These are phyloP conservation scores for Pyrocoelia pectoralis DNA, from an alignment of 2,888 invertebrate species.

Conservation along the genomic window DNA sequence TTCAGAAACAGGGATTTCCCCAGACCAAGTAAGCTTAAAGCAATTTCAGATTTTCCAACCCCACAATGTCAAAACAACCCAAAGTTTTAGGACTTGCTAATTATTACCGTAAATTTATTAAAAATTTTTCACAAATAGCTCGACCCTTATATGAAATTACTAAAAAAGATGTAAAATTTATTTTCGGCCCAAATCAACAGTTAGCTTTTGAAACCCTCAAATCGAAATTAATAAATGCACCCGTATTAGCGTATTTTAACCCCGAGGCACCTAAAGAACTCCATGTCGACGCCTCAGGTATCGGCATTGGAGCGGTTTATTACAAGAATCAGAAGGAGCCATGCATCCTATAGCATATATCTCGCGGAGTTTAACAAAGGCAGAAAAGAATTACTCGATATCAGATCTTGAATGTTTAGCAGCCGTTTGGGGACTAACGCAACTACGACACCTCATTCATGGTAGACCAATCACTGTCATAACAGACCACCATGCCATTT, in stretches of 20 bases:
- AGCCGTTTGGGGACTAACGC: conserved; percentile 30
- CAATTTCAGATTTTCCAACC: conserved; percentile 22
- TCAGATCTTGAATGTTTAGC: conserved; percentile 35
- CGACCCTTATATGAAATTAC: conserved; percentile 40
- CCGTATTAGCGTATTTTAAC: conserved; percentile 21
- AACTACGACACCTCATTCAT: conserved; percentile 36
- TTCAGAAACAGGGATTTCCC: conserved; percentile 14
- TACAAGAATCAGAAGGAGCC: conserved; percentile 7
- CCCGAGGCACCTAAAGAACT: conserved; percentile 14
- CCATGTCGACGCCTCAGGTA: conserved; percentile 18
- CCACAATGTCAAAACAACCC: conserved; percentile 19
- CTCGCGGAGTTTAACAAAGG: conserved; percentile 18
- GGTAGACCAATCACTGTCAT: conserved; percentile 24
- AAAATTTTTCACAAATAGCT: conserved; percentile 41
- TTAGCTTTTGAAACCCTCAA: conserved; percentile 10
- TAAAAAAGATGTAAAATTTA: conserved; percentile 22
- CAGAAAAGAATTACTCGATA: conserved; percentile 38
- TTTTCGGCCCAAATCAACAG: conserved; percentile 32
- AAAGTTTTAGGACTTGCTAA: conserved; percentile 33
- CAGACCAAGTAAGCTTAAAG: conserved; percentile 20
- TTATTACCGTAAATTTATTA: conserved; percentile 48
- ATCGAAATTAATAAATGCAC: conserved; percentile 28
- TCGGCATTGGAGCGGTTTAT: conserved; percentile 16
- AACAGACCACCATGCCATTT: conserved; percentile 21
- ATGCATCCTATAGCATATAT: conserved; percentile 40